These are phyloP conservation scores for Neocloeon triangulifer DNA, from an alignment of 1,140 invertebrate genomes.

Conservation along the genomic window DNA sequence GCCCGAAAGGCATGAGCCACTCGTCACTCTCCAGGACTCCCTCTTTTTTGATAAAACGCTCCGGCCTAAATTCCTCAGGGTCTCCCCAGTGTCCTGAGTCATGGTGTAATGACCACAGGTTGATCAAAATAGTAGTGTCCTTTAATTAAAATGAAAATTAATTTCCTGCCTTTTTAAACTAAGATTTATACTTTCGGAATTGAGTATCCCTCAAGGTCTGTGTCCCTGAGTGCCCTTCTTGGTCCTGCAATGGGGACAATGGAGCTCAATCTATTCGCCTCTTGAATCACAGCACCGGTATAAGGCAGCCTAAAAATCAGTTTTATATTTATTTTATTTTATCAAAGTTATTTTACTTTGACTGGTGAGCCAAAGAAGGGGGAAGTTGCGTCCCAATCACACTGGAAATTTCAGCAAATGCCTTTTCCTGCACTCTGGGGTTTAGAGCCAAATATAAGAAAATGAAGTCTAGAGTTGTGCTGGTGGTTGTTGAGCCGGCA, in stretches of 20 bases:
- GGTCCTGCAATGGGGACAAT: slow-evolving; percentile 43
- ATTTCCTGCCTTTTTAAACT: neutral
- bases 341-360: slow-evolving; percentile 15
- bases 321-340: neutral
- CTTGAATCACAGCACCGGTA: slow-evolving; percentile 35
- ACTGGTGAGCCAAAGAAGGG: slow-evolving; percentile 18
- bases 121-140: slow-evolving; percentile 35
- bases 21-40: slow-evolving; percentile 23
- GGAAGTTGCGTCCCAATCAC: slow-evolving; percentile 19
- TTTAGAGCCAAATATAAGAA: slow-evolving; percentile 41
- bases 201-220: slow-evolving; percentile 30
- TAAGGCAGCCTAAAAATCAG: slow-evolving; percentile 27
- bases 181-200: slow-evolving; percentile 31
- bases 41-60: slow-evolving; percentile 31
- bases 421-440: slow-evolving; percentile 35
- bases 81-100: slow-evolving; percentile 36
- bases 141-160: slow-evolving; percentile 6
- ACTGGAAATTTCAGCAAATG: slow-evolving; percentile 36
- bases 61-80: slow-evolving; percentile 43
- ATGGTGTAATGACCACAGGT: slow-evolving; percentile 34
- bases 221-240: slow-evolving; percentile 30
- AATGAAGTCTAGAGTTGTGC: slow-evolving; percentile 42
- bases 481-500: slow-evolving; percentile 46
- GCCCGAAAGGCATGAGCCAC: slow-evolving; percentile 38
- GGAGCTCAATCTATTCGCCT: slow-evolving; percentile 33